These are phyloP conservation scores for Columba janthina DNA, from an alignment of 2,113 vertebrate species.

Conservation along the genomic window DNA sequence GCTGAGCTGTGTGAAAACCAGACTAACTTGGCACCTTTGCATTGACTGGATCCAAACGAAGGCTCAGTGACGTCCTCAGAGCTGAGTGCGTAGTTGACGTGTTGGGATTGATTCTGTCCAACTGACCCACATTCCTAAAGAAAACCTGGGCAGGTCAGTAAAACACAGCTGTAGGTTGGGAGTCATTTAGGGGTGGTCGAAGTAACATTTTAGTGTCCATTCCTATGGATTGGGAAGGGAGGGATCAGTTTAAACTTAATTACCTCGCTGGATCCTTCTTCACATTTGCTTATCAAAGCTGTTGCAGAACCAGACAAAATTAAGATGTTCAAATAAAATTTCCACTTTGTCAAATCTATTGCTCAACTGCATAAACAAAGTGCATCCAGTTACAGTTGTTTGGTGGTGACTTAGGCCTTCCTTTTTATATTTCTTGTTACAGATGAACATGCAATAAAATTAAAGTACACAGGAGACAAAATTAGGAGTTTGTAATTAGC, in stretches of 20 bases:
- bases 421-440: background rate
- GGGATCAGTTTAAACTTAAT: background rate
- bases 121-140: background rate
- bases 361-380: background rate
- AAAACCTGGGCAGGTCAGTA: background rate
- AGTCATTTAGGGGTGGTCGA: background rate
- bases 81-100: background rate
- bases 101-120: background rate
- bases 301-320: background rate
- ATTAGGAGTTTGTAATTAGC: conserved; percentile 28
- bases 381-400: background rate
- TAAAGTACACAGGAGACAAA: background rate
- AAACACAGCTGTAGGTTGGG: background rate
- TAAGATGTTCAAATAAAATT: background rate
- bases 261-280: background rate
- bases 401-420: background rate
- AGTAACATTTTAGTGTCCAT: background rate
- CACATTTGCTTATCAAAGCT: background rate
- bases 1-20: background rate
- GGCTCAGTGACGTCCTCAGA: background rate
- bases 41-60: background rate
- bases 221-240: background rate
- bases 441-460: background rate
- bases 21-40: background rate
- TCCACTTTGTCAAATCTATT: background rate